These are phyloP conservation scores for Capreolus pygargus DNA, from an alignment of 2,113 vertebrate genomes.

Conservation along the genomic window DNA sequence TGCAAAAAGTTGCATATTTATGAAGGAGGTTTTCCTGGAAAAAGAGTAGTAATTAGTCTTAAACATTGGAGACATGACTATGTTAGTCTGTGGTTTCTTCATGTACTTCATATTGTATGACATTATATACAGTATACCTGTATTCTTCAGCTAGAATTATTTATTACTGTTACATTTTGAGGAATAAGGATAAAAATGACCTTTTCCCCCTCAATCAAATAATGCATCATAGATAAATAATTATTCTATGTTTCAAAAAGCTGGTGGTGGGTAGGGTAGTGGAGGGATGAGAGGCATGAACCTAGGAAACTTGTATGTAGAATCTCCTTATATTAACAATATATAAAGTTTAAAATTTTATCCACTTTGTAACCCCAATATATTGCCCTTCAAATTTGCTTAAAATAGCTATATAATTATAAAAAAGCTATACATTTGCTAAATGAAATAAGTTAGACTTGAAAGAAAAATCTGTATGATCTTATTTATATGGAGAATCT, in stretches of 20 bases:
- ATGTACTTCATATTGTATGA: slow-evolving; percentile 36
- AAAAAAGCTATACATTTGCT: background rate
- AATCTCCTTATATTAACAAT: background rate
- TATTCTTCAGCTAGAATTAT: slow-evolving; percentile 61
- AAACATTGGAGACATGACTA: slow-evolving; percentile 56
- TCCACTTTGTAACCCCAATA: background rate
- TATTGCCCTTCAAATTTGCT: background rate
- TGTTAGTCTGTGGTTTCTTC: slow-evolving; percentile 54
- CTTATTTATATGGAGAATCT: background rate
- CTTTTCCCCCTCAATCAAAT: background rate
- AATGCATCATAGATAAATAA: background rate
- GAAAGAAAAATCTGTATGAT: background rate
- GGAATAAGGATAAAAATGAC: slow-evolving; percentile 16
- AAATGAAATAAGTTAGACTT: background rate
- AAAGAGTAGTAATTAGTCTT: slow-evolving; percentile 34
- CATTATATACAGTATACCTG: slow-evolving; percentile 69
- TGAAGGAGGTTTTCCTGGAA: background rate
- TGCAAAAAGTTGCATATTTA: slow-evolving; percentile 1
- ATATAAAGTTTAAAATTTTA: background rate
- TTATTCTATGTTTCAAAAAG: background rate
- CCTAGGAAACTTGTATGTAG: background rate
- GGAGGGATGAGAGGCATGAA: background rate
- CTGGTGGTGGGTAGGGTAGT: background rate
- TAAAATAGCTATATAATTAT: background rate
- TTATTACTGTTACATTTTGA: slow-evolving; percentile 66